phyloP scores from a whole-genome alignment of 1,140 invertebrate species.

The Mamestra configurata region DNA sequence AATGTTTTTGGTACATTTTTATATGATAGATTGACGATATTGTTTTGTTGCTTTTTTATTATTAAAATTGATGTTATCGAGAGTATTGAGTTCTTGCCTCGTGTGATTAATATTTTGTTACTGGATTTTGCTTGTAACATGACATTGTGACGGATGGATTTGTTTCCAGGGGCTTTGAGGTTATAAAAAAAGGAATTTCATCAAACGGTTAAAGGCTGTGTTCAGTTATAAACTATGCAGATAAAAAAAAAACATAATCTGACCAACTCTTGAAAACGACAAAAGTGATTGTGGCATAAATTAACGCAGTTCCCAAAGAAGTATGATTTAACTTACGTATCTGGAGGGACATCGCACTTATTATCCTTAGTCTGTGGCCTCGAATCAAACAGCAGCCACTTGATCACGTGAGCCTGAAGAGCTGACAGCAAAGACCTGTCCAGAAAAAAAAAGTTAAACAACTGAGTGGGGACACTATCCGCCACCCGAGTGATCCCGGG shows the following conservation, averaged over 20 bases:
- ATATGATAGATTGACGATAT: conserved; percentile 28
- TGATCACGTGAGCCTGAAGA: conserved; percentile 91
- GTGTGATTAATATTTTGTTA: conserved; percentile 15
- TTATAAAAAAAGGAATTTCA: neutral
- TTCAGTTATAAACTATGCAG: neutral
- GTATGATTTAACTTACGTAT: conserved; percentile 83
- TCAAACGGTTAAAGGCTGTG: neutral
- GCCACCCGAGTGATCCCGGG: no score
- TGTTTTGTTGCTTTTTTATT: conserved; percentile 30
- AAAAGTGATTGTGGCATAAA: neutral
- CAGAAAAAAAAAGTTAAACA: no score
- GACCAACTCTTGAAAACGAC: no score
- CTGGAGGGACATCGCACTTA: conserved; percentile 81
- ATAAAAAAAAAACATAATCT: no score
- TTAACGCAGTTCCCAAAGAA: neutral
- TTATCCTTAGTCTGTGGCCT: conserved; percentile 85
- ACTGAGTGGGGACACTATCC: no score
- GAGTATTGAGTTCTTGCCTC: neutral
- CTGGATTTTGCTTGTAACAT: conserved; percentile 10
- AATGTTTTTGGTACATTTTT: conserved; percentile 42
- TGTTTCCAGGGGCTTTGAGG: neutral
- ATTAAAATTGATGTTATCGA: conserved; percentile 22
- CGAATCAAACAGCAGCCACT: conserved; percentile 91
- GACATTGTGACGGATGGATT: conserved; percentile 1
- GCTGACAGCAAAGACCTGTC: conserved; percentile 89